Evolutionary conservation across 2,113 vertebrate genomes (phyloP).

Genomic region (Plecotus auritus): DNA sequence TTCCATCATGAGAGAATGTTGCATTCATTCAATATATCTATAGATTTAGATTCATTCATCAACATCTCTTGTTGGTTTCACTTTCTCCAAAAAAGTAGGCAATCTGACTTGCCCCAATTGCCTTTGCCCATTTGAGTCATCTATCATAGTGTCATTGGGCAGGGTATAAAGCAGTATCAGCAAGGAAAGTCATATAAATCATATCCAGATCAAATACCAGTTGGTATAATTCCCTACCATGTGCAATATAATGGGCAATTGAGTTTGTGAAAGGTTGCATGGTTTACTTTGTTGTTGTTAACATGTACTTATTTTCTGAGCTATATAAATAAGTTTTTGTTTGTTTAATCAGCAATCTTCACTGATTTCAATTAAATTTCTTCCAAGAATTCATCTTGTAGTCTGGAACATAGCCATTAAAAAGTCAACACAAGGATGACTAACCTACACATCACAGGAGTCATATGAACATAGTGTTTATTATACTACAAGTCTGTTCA

Average conservation of each 20-base stretch:
- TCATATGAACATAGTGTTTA: background rate
- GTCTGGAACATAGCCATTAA: background rate
- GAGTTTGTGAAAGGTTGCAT: background rate
- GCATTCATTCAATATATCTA: background rate
- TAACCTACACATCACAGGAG: background rate
- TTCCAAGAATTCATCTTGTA: background rate
- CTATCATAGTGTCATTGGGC: background rate
- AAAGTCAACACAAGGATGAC: background rate
- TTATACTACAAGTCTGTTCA: background rate
- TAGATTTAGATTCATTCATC: background rate
- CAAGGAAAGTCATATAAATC: background rate
- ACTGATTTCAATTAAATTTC: background rate
- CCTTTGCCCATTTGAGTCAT: background rate
- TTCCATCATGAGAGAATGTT: background rate
- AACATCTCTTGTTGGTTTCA: background rate
- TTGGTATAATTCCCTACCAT: background rate
- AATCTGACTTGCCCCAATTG: background rate
- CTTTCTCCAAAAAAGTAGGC: background rate
- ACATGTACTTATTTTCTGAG: background rate
- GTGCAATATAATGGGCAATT: background rate
- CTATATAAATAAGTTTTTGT: background rate
- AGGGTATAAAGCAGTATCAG: background rate
- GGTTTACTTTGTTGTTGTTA: background rate
- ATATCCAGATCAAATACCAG: background rate
- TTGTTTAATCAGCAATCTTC: background rate